Percentiles rank a stretch among this genome's conserved stretches.
phyloP scores from a whole-genome alignment of 2,797 vertebrate genomes.

The Sebastolobus altivelis region DNA sequence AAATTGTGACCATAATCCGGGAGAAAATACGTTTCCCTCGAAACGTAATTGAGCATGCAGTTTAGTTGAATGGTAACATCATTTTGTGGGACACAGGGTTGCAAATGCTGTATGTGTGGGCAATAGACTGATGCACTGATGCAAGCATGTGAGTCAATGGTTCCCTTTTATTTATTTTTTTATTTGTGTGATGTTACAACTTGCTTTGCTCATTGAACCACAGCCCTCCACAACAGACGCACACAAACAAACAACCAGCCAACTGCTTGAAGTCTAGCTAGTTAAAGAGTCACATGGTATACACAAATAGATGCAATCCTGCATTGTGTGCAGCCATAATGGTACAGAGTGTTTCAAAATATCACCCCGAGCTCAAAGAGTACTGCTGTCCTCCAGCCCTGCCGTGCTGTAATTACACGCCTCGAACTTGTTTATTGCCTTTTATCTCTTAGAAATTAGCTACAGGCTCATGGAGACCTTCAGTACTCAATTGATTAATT shows the following conservation, averaged over 20 bases:
- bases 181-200: constrained; percentile 12
- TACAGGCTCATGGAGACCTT: constrained; percentile 32
- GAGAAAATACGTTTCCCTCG: no score
- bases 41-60: no score
- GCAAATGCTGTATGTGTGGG: not conserved
- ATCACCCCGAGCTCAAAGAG: constrained; percentile 25
- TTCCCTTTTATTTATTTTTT: constrained; percentile 7
- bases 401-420: constrained; percentile 39
- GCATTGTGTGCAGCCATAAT: constrained; percentile 43
- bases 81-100: no score
- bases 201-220: constrained; percentile 23
- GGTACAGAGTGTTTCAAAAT: constrained; percentile 43
- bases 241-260: constrained; percentile 34
- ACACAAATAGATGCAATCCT: constrained; percentile 41
- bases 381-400: constrained; percentile 4
- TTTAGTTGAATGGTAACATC: no score
- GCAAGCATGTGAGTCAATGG: not conserved
- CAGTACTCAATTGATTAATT: constrained; percentile 19
- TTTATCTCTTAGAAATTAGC: constrained; percentile 47
- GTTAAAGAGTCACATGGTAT: constrained; percentile 50
- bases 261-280: constrained; percentile 26
- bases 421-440: constrained; percentile 29
- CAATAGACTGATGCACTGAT: not conserved
- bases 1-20: no score
- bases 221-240: constrained; percentile 28